A percentile compares a stretch with the other conserved stretches of the same genome.
phyloP scores from a whole-genome alignment of 2,888 invertebrate genomes.

The Tenthredo mesomela region DNA sequence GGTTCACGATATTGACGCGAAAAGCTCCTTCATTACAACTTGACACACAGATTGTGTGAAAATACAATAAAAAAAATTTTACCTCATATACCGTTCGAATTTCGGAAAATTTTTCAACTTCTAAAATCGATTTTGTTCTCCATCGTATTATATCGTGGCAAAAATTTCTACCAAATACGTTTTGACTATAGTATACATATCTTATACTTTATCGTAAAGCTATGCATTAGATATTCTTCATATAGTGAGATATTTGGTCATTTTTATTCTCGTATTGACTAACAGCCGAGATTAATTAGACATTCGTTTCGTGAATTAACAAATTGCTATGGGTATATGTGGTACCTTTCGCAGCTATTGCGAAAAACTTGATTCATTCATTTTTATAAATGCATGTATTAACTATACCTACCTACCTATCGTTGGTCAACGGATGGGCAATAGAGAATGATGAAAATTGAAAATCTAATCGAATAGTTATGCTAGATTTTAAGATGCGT shows the following conservation, averaged over 20 bases:
- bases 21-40: not conserved
- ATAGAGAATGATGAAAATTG: not conserved
- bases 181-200: not conserved
- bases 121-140: too few relatives aligned
- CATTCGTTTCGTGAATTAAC: not conserved
- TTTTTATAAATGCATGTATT: not conserved
- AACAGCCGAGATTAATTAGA: not conserved
- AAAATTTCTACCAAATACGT: not conserved
- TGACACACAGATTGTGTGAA: not conserved
- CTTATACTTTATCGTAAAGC: not conserved
- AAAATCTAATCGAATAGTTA: constrained; percentile 1
- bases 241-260: not conserved
- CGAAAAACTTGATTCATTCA: not conserved
- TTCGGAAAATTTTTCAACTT: not conserved
- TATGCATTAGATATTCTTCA: not conserved
- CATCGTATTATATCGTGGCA: not conserved
- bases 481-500: not conserved
- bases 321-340: not conserved
- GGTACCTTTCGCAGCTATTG: not conserved
- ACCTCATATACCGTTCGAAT: not conserved
- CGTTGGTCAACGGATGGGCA: not conserved
- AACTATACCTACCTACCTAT: too few relatives aligned
- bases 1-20: not conserved
- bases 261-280: constrained; percentile 15
- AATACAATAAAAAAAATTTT: not conserved